A percentile compares a stretch with the other conserved stretches of the same genome.
Evolutionary conservation across 2,888 invertebrate genomes (phyloP).

Genomic region (Chelonus formosanus): DNA sequence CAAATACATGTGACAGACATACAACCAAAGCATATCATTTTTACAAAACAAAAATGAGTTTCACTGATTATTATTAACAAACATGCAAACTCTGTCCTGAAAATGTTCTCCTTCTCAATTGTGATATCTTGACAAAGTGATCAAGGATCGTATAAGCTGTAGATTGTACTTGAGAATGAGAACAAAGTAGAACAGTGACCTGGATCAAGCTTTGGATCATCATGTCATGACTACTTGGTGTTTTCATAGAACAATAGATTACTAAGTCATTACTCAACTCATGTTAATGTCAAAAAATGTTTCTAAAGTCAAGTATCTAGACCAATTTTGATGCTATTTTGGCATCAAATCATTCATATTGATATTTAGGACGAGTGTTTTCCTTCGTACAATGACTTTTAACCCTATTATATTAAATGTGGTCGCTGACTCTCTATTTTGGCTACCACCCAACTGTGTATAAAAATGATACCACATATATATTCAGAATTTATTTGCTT

Average conservation of each 20-base stretch:
- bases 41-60: background rate
- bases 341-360: no score
- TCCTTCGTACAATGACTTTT: constrained; percentile 43
- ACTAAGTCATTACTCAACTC: background rate
- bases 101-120: constrained; percentile 7
- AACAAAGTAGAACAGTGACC: constrained; percentile 61
- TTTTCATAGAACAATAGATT: constrained; percentile 9
- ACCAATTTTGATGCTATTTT: no score
- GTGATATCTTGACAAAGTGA: constrained; percentile 4
- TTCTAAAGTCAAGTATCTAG: background rate
- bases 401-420: constrained; percentile 46
- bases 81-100: constrained; percentile 10
- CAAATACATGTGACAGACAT: background rate
- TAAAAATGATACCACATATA: constrained; percentile 33
- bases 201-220: constrained; percentile 58
- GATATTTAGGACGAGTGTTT: background rate
- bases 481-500: constrained; percentile 6
- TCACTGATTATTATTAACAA: constrained; percentile 8
- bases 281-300: background rate
- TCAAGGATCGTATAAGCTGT: constrained; percentile 15
- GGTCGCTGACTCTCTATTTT: constrained; percentile 47
- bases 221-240: constrained; percentile 57
- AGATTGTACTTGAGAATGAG: constrained; percentile 43
- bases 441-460: constrained; percentile 51
- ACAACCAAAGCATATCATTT: background rate